phyloP scores from a whole-genome alignment of 2,113 vertebrate species.

The Octodon degus region DNA sequence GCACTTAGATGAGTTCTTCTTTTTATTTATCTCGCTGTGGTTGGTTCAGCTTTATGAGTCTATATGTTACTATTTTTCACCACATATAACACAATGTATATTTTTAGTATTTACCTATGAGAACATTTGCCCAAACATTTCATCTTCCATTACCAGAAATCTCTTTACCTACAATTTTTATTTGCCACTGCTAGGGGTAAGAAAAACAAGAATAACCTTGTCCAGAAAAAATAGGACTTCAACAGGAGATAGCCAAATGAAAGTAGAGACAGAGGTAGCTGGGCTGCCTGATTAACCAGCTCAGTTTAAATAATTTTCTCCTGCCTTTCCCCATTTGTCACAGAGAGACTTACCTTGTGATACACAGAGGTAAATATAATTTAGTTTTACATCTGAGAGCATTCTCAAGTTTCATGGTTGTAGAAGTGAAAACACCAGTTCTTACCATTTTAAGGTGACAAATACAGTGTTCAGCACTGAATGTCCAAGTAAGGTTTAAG shows the following conservation, averaged over 20 bases:
- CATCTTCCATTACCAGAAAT: not conserved
- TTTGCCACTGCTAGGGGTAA: not conserved
- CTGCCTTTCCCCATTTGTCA: not conserved
- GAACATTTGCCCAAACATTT: not conserved
- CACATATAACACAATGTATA: not conserved
- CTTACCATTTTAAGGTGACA: not conserved
- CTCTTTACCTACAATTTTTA: not conserved
- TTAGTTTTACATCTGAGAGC: not conserved
- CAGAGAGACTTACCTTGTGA: not conserved
- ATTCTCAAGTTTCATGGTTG: not conserved
- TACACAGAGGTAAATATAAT: too few relatives aligned
- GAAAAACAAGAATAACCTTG: not conserved
- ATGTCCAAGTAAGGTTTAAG: not conserved
- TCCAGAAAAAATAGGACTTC: not conserved
- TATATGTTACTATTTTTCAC: not conserved
- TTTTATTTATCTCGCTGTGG: not conserved
- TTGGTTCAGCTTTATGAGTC: not conserved
- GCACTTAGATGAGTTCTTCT: not conserved
- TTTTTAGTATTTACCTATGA: too few relatives aligned
- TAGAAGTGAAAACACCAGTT: not conserved
- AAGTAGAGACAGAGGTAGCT: not conserved
- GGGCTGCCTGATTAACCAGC: not conserved
- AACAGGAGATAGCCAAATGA: not conserved
- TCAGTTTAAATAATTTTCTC: not conserved
- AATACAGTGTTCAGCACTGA: not conserved